A percentile compares a stretch with the other conserved stretches of the same genome.
These are phyloP conservation scores for Agrilus cyanescens DNA, from an alignment of 2,888 invertebrate species.

Conservation along the genomic window DNA sequence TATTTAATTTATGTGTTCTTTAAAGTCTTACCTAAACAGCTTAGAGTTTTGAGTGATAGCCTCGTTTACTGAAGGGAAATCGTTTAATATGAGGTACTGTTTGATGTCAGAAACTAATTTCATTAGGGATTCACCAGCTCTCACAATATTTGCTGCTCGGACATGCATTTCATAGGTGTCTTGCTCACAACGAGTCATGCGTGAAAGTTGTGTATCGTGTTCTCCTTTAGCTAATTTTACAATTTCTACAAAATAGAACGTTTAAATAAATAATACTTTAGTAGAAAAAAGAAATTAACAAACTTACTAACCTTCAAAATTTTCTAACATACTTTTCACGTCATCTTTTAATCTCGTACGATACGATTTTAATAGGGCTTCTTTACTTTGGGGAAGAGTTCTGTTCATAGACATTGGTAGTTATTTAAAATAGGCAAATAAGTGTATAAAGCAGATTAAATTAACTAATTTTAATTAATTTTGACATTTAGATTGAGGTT, in stretches of 20 bases:
- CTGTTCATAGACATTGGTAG: slow-evolving; percentile 38
- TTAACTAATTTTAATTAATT: background rate
- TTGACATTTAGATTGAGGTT: too few relatives aligned
- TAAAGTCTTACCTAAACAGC: slow-evolving; percentile 45
- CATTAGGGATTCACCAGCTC: slow-evolving; percentile 94
- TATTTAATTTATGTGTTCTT: background rate
- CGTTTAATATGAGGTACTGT: slow-evolving; percentile 93
- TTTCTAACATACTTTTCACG: slow-evolving; percentile 94
- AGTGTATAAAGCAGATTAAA: background rate
- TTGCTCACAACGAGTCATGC: slow-evolving; percentile 88
- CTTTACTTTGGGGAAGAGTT: slow-evolving; percentile 81
- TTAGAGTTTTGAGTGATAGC: slow-evolving; percentile 91
- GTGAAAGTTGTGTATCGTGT: slow-evolving; percentile 78
- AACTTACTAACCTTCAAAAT: slow-evolving; percentile 70
- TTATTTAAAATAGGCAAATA: background rate
- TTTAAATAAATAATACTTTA: background rate
- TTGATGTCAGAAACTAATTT: slow-evolving; percentile 96
- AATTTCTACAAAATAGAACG: slow-evolving; percentile 54
- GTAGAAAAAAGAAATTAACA: background rate
- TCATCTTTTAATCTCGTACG: slow-evolving; percentile 91
- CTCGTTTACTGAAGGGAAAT: slow-evolving; percentile 96
- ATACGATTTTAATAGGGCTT: slow-evolving; percentile 89
- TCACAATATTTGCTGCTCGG: slow-evolving; percentile 87
- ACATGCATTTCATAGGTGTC: slow-evolving; percentile 97
- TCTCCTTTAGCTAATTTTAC: slow-evolving; percentile 82